Percentiles rank a stretch among this genome's conserved stretches.
phyloP scores from a whole-genome alignment of 2,113 vertebrate genomes.

The Orthochromis indermauri region DNA sequence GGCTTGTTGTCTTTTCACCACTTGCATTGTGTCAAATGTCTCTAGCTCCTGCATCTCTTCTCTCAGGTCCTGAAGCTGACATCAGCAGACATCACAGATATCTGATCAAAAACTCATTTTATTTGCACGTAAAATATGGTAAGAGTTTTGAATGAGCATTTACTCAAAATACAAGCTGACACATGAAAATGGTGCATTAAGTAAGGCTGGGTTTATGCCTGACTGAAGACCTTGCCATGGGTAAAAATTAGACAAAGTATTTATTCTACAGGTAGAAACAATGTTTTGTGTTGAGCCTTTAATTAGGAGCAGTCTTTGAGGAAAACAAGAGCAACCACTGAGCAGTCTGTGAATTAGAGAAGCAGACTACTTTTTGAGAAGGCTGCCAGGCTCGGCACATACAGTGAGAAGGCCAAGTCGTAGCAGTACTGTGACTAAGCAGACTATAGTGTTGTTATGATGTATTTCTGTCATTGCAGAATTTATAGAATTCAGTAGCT shows the following conservation, averaged over 20 bases:
- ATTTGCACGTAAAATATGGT: not conserved
- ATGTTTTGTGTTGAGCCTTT: not conserved
- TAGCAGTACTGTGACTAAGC: not conserved
- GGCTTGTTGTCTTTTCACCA: constrained; percentile 38
- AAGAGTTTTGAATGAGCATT: not conserved
- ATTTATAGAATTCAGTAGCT: not conserved
- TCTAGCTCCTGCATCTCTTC: constrained; percentile 50
- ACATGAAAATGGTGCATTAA: too few species aligned
- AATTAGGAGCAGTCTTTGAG: not conserved
- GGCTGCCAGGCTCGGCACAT: not conserved
- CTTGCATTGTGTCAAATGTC: constrained; percentile 48
- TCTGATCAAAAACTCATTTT: not conserved
- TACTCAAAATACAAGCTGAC: not conserved
- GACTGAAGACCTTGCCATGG: rapidly evolving
- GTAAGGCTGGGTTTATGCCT: not conserved
- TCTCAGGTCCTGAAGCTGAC: constrained; percentile 46
- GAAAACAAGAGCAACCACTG: not conserved
- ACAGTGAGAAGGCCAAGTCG: not conserved
- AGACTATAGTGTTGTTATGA: not conserved
- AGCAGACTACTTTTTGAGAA: not conserved
- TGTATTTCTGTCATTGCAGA: not conserved
- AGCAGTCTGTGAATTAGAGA: not conserved
- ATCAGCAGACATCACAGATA: not conserved
- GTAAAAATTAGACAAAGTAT: not conserved
- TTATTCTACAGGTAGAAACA: not conserved